These are phyloP conservation scores for Atherinosoma microstoma DNA, from an alignment of 2,797 vertebrate genomes.

Conservation along the genomic window DNA sequence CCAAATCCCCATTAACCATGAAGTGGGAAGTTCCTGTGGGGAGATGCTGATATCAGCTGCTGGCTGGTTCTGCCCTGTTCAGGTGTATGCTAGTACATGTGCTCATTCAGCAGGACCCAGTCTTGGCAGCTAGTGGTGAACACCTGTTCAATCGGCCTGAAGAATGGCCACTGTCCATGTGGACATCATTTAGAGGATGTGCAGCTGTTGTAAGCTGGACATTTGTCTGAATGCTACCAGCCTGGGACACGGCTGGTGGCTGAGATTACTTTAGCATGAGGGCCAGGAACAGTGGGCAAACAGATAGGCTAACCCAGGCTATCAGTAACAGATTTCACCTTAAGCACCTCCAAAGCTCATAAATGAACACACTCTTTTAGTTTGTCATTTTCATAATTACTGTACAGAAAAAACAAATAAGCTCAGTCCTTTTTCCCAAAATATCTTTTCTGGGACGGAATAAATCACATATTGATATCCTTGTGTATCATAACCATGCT, in stretches of 20 bases:
- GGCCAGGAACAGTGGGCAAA: neutral
- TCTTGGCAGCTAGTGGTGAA: no score
- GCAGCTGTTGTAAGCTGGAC: no score
- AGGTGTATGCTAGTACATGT: no score
- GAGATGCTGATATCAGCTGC: no score
- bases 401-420: neutral
- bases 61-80: no score
- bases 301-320: neutral
- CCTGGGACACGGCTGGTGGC: neutral
- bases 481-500: constrained; percentile 67
- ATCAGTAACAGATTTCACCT: constrained; percentile 6
- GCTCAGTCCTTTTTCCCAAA: neutral
- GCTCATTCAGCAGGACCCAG: no score
- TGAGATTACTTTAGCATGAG: neutral
- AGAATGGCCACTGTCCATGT: no score
- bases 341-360: neutral
- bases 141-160: no score
- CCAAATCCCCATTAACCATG: no score
- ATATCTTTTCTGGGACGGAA: neutral
- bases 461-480: constrained; percentile 68
- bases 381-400: neutral
- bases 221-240: no score
- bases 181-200: no score
- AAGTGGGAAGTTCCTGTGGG: no score
- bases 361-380: neutral